Conservation (phyloP, 2,797 vertebrate genomes). For the Gallinago stenura region DNA sequence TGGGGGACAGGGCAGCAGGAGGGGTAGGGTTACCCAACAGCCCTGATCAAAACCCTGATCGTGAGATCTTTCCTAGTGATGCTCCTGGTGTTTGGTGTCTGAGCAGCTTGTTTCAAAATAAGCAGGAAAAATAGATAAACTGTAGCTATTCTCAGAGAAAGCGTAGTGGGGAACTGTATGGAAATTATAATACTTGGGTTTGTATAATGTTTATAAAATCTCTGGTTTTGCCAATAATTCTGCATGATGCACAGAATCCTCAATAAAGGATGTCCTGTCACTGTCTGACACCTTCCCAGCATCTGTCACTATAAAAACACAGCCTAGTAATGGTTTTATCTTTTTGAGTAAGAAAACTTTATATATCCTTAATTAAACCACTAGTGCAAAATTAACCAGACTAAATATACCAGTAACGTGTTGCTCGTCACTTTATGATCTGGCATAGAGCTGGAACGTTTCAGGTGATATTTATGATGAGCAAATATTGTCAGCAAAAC, state of each 20-base stretch:
- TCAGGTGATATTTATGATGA: background rate
- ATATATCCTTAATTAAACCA: background rate
- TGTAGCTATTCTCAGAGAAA: background rate
- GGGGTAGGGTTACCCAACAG: background rate
- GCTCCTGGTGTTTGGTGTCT: background rate
- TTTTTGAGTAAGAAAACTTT: background rate
- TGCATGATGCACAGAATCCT: background rate
- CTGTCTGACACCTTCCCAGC: background rate
- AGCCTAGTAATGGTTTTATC: background rate
- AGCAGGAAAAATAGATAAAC: background rate
- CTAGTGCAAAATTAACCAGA: background rate
- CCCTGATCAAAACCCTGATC: background rate
- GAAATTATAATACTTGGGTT: background rate
- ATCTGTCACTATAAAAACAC: background rate
- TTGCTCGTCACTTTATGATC: background rate
- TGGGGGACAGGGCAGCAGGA: background rate
- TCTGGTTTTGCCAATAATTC: background rate
- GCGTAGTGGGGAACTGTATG: background rate
- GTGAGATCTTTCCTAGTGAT: accelerated
- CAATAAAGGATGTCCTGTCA: accelerated
- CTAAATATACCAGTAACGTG: background rate
- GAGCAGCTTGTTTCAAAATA: background rate
- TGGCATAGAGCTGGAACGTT: background rate
- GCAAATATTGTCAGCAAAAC: accelerated
- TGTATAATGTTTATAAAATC: background rate